Conservation (phyloP, 2,797 vertebrate genomes). For the Mus minutoides region DNA sequence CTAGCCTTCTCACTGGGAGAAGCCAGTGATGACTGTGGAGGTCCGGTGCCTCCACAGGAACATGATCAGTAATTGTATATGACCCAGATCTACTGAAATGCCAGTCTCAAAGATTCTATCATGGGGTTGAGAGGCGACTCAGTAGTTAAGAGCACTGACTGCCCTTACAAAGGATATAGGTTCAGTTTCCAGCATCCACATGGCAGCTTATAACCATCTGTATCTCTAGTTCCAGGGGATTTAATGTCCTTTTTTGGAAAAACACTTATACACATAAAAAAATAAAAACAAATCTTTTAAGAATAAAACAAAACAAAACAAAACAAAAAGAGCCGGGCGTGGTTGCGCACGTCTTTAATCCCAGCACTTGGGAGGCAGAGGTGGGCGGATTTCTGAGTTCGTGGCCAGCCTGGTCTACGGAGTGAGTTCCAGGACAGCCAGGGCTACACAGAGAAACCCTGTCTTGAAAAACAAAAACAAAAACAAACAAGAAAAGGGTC, state of each 20-base stretch:
- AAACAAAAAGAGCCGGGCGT: too few relatives aligned
- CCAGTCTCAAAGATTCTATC: background rate
- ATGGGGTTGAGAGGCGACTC: background rate
- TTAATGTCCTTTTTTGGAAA: background rate
- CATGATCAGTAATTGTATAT: background rate
- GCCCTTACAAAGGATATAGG: background rate
- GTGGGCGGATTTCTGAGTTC: too few relatives aligned
- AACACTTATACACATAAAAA: background rate
- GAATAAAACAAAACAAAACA: too few relatives aligned
- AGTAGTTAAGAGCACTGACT: background rate
- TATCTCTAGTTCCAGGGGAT: background rate
- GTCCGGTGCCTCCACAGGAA: background rate
- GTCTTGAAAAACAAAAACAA: too few relatives aligned
- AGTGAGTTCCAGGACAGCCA: too few relatives aligned
- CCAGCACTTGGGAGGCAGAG: too few relatives aligned
- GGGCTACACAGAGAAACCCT: too few relatives aligned
- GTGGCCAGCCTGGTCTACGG: too few relatives aligned
- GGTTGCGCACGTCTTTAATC: too few relatives aligned
- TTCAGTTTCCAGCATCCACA: background rate
- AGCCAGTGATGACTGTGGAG: background rate
- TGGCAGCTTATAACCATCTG: background rate
- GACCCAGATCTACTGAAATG: background rate
- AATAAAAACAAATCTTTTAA: background rate
- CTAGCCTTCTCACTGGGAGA: background rate
- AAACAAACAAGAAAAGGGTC: background rate